Conservation (phyloP, 2,888 invertebrate species). For the Stegophylla sp. region DNA sequence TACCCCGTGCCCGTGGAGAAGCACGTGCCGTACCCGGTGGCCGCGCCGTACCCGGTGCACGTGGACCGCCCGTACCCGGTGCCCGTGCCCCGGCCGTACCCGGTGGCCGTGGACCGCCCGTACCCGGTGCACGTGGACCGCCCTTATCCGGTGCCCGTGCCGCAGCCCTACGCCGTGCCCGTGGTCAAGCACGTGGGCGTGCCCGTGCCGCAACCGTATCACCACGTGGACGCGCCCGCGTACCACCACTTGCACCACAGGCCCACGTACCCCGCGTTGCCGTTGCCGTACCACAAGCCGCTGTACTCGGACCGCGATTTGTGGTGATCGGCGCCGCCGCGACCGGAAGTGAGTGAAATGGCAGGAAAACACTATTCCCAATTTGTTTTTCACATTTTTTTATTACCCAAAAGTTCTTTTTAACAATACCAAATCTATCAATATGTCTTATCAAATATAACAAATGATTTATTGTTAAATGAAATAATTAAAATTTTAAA, state of each 20-base stretch:
- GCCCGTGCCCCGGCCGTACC: conserved; percentile 64
- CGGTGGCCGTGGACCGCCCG: conserved; percentile 61
- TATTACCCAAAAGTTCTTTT: no score
- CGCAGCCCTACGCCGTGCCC: conserved; percentile 62
- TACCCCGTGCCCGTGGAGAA: conserved; percentile 68
- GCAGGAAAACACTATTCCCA: no score
- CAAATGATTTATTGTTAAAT: no score
- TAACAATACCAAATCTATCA: no score
- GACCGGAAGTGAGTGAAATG: no score
- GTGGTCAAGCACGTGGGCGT: conserved; percentile 62
- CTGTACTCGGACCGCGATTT: conserved; percentile 47
- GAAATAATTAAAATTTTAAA: no score
- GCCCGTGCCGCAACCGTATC: conserved; percentile 64
- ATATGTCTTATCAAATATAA: no score
- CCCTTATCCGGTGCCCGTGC: conserved; percentile 62
- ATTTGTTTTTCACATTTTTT: no score
- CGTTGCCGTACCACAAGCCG: conserved; percentile 58
- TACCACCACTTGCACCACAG: conserved; percentile 63
- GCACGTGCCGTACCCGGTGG: conserved; percentile 66
- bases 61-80: conserved; percentile 68
- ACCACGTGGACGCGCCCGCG: conserved; percentile 68
- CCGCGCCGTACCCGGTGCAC: conserved; percentile 67
- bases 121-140: conserved; percentile 63
- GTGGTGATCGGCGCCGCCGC: conserved; percentile 12
- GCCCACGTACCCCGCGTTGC: conserved; percentile 59